These are phyloP conservation scores for Pollimyrus isidori DNA, from an alignment of 2,113 vertebrate species.

Conservation along the genomic window DNA sequence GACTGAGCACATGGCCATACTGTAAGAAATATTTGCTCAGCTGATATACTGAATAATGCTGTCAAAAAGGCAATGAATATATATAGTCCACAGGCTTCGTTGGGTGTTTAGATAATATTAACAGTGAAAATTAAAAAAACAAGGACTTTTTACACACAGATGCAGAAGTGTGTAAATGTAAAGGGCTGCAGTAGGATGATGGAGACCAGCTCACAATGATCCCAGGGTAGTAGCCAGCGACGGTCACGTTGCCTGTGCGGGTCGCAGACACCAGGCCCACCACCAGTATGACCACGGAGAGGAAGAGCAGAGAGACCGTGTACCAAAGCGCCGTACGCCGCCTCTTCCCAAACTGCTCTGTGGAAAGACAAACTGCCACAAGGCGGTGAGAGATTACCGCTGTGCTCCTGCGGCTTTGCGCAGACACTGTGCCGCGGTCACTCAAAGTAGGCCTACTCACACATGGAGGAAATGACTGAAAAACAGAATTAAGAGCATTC, in stretches of 20 bases:
- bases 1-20: not conserved
- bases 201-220: constrained; percentile 75
- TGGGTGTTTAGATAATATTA: not conserved
- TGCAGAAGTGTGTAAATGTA: not conserved
- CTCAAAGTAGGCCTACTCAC: not conserved
- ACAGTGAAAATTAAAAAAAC: not conserved
- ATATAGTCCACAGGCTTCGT: not conserved
- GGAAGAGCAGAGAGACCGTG: constrained; percentile 65
- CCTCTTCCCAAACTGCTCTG: constrained; percentile 70
- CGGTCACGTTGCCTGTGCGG: constrained; percentile 78
- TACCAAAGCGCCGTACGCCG: constrained; percentile 75
- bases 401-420: not conserved
- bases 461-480: not conserved
- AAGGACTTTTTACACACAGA: not conserved
- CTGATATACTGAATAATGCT: not conserved
- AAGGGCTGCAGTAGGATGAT: not conserved
- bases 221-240: constrained; percentile 86
- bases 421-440: not conserved
- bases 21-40: not conserved
- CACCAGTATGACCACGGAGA: constrained; percentile 72
- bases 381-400: not conserved
- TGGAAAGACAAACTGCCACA: not conserved
- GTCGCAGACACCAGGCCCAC: constrained; percentile 80
- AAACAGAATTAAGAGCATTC: not conserved
- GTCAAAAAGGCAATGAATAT: not conserved